These are phyloP conservation scores for Solenopsis invicta DNA, from an alignment of 1,140 invertebrate genomes.

Conservation along the genomic window DNA sequence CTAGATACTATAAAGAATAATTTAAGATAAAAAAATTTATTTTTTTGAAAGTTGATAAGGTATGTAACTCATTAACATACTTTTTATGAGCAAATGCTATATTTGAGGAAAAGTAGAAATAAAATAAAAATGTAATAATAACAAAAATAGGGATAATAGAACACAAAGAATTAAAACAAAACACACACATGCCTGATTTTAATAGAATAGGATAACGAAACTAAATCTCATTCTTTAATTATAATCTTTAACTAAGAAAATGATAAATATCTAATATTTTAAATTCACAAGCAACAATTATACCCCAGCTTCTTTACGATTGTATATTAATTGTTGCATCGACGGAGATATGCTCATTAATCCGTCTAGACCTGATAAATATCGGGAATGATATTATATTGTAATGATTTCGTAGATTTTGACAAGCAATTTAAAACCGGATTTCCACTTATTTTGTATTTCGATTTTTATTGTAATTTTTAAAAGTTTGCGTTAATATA, in stretches of 20 bases:
- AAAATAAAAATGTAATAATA: not conserved
- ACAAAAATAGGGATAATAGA: not conserved
- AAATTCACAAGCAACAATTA: conserved; percentile 46
- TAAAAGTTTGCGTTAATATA: not conserved
- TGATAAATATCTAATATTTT: conserved; percentile 24
- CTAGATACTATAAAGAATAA: no score
- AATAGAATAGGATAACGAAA: not conserved
- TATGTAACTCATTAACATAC: no score
- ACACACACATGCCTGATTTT: not conserved
- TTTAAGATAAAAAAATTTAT: no score
- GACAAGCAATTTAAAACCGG: no score
- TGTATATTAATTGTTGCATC: not conserved
- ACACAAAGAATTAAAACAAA: not conserved
- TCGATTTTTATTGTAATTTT: not conserved
- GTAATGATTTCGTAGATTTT: not conserved
- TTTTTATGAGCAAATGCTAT: not conserved
- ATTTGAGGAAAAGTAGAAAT: not conserved
- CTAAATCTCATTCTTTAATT: not conserved
- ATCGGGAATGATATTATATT: not conserved
- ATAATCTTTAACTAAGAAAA: not conserved
- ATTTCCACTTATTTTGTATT: no score
- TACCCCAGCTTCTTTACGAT: not conserved
- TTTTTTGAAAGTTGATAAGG: no score
- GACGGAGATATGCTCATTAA: conserved; percentile 4
- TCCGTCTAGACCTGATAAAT: not conserved